These are phyloP conservation scores for Tetramorium parvispinum DNA, from an alignment of 1,140 invertebrate genomes.

Conservation along the genomic window DNA sequence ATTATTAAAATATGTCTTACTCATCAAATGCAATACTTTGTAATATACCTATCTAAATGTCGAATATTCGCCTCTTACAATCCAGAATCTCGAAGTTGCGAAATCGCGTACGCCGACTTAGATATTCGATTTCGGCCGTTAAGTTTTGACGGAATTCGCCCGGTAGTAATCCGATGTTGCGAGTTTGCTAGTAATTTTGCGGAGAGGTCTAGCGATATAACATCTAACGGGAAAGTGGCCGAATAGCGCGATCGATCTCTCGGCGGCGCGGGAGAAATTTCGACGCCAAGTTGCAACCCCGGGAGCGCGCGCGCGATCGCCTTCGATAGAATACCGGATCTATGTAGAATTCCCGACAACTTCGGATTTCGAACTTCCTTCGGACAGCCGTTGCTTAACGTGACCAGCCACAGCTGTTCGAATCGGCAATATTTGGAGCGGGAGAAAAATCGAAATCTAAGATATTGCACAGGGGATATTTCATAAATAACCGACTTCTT, in stretches of 20 bases:
- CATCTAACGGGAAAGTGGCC: slow-evolving; percentile 41
- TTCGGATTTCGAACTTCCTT: slow-evolving; percentile 29
- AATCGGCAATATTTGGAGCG: slow-evolving; percentile 3
- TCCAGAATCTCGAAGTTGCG: not conserved
- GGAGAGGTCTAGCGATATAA: slow-evolving; percentile 50
- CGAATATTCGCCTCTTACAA: not conserved
- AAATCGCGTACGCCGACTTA: slow-evolving; percentile 61
- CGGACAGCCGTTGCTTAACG: slow-evolving; percentile 42
- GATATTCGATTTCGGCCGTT: slow-evolving; percentile 40
- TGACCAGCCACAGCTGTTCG: slow-evolving; percentile 18
- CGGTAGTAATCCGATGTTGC: slow-evolving; percentile 57
- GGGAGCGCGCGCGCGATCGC: slow-evolving; percentile 20
- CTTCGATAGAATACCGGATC: slow-evolving; percentile 31
- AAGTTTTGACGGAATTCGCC: slow-evolving; percentile 55
- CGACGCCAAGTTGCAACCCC: slow-evolving; percentile 26
- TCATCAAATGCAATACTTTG: not conserved
- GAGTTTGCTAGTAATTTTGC: slow-evolving; percentile 48
- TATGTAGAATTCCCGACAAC: slow-evolving; percentile 27
- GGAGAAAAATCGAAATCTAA: slow-evolving; percentile 13
- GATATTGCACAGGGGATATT: not conserved
- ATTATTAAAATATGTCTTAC: not conserved
- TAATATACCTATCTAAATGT: not conserved
- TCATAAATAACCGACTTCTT: not conserved
- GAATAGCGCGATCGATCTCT: slow-evolving; percentile 28
- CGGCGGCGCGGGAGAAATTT: slow-evolving; percentile 27